A percentile compares a stretch with the other conserved stretches of the same genome.
These are phyloP conservation scores for Gadopsis marmoratus DNA, from an alignment of 2,797 vertebrate species.

Conservation along the genomic window DNA sequence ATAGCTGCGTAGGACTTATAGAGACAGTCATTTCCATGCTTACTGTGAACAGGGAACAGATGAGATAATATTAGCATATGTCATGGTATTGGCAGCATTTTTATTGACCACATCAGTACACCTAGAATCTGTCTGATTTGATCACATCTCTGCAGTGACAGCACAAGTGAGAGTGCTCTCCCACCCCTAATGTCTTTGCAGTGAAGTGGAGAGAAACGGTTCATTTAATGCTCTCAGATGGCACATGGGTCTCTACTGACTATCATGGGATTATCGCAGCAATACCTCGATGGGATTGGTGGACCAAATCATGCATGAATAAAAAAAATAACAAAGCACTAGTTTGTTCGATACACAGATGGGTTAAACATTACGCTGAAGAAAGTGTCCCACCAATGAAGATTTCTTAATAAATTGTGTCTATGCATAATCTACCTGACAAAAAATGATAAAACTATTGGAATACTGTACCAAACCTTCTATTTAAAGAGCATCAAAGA, in stretches of 20 bases:
- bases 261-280: background rate
- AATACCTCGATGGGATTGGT: background rate
- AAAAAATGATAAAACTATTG: background rate
- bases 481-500: background rate
- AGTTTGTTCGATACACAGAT: background rate
- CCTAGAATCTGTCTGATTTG: conserved; percentile 20
- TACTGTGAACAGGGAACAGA: conserved; percentile 75
- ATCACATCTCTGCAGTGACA: conserved; percentile 25
- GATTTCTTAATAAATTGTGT: background rate
- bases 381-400: background rate
- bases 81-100: background rate
- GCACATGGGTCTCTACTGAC: background rate
- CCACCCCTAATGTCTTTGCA: conserved; percentile 4
- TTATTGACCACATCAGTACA: conserved; percentile 19
- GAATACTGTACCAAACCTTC: background rate
- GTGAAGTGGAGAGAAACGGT: background rate
- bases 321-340: background rate
- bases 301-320: background rate
- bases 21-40: conserved; percentile 89
- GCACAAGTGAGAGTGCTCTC: background rate
- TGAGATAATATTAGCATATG: background rate
- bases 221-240: conserved; percentile 14
- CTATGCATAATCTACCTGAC: background rate
- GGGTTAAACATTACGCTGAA: background rate
- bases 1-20: conserved; percentile 93